phyloP scores from a whole-genome alignment of 2,797 vertebrate species.

The Cryptoprocta ferox region DNA sequence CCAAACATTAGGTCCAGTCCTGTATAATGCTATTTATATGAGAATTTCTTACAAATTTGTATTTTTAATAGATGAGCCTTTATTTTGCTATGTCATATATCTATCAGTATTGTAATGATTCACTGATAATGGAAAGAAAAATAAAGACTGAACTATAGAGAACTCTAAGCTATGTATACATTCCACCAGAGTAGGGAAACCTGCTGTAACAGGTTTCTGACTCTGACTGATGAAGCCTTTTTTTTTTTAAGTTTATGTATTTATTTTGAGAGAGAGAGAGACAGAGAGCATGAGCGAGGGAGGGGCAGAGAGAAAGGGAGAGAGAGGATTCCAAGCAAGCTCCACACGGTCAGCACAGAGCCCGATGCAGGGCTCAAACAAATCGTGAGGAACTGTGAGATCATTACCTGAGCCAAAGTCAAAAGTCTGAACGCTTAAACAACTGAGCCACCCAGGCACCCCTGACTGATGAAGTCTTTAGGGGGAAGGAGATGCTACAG shows the following conservation, averaged over 20 bases:
- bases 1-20: background rate
- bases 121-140: background rate
- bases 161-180: background rate
- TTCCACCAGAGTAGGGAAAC: background rate
- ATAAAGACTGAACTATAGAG: background rate
- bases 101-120: background rate
- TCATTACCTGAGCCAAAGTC: no score
- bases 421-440: no score
- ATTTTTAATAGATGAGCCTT: background rate
- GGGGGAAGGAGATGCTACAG: background rate
- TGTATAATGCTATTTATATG: background rate
- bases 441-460: no score
- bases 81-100: background rate
- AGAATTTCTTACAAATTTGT: background rate
- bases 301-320: no score
- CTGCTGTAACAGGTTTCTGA: background rate
- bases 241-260: no score
- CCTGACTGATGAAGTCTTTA: background rate
- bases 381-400: no score
- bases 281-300: no score
- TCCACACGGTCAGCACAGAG: no score
- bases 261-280: no score
- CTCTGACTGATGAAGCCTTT: background rate
- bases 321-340: no score
- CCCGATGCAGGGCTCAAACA: no score